Conservation (phyloP, 2,797 vertebrate species). For the Lithobates sylvaticus region DNA sequence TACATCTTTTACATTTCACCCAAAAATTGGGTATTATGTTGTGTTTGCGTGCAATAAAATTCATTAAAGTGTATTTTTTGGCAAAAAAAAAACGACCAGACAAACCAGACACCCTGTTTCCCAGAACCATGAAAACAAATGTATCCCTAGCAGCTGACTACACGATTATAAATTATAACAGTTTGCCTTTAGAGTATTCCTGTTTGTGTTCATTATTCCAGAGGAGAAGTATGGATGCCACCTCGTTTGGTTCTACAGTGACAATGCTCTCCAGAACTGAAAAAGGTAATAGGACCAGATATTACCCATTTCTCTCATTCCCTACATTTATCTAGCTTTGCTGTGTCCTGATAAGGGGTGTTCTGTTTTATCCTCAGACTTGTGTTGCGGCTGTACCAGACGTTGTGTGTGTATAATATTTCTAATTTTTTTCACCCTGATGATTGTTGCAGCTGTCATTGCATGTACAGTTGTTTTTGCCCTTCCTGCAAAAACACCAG, state of each 20-base stretch:
- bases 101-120: no score
- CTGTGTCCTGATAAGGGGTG: neutral
- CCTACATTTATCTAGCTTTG: neutral
- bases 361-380: constrained; percentile 50
- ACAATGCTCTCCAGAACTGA: constrained; percentile 56
- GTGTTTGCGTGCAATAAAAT: no score
- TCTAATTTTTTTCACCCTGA: constrained; percentile 64
- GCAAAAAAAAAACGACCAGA: no score
- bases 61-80: no score
- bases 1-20: no score
- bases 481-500: constrained; percentile 64
- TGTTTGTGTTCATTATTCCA: neutral
- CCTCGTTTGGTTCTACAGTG: constrained; percentile 61
- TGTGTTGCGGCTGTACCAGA: constrained; percentile 19
- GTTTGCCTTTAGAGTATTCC: neutral
- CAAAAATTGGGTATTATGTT: no score
- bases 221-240: constrained; percentile 60
- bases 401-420: constrained; percentile 64
- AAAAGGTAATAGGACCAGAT: constrained; percentile 65
- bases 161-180: no score
- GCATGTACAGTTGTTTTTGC: constrained; percentile 57
- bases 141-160: no score
- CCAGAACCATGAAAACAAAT: no score
- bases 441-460: neutral
- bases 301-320: neutral